These are phyloP conservation scores for Timema cristinae DNA, from an alignment of 2,888 invertebrate species.

Conservation along the genomic window DNA sequence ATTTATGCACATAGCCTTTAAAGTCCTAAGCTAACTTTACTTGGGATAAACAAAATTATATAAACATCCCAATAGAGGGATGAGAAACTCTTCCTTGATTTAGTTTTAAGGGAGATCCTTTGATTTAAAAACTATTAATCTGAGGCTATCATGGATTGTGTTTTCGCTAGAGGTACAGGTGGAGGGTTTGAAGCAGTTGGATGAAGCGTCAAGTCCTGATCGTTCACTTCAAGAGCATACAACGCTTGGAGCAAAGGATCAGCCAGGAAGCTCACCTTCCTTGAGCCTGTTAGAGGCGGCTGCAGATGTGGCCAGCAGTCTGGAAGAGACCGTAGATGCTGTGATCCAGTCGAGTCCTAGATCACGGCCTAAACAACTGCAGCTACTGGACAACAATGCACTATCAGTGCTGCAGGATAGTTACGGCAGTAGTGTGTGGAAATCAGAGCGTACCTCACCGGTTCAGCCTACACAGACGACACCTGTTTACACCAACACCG, in stretches of 20 bases:
- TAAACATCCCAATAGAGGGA: too few species aligned
- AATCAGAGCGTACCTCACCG: too few species aligned
- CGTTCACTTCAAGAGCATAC: not conserved
- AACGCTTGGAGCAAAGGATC: not conserved
- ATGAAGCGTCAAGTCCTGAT: not conserved
- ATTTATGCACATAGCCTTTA: too few species aligned
- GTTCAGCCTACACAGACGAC: not conserved
- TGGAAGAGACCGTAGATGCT: constrained; percentile 65
- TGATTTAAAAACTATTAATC: too few species aligned
- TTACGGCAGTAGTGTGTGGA: constrained; percentile 45
- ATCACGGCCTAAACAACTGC: constrained; percentile 49
- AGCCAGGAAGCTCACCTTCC: constrained; percentile 38
- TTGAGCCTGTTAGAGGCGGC: constrained; percentile 60
- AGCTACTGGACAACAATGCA: constrained; percentile 29
- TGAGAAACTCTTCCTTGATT: too few species aligned
- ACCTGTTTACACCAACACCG: not conserved
- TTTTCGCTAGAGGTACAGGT: too few species aligned
- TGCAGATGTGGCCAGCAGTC: constrained; percentile 59
- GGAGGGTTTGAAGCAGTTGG: not conserved
- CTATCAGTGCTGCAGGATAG: constrained; percentile 44
- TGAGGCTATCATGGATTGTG: too few species aligned
- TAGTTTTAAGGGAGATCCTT: too few species aligned
- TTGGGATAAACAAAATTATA: too few species aligned
- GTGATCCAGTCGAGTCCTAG: constrained; percentile 61
- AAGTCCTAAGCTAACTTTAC: too few species aligned